These are phyloP conservation scores for Gnatocerus cornutus DNA, from an alignment of 2,888 invertebrate genomes.

Conservation along the genomic window DNA sequence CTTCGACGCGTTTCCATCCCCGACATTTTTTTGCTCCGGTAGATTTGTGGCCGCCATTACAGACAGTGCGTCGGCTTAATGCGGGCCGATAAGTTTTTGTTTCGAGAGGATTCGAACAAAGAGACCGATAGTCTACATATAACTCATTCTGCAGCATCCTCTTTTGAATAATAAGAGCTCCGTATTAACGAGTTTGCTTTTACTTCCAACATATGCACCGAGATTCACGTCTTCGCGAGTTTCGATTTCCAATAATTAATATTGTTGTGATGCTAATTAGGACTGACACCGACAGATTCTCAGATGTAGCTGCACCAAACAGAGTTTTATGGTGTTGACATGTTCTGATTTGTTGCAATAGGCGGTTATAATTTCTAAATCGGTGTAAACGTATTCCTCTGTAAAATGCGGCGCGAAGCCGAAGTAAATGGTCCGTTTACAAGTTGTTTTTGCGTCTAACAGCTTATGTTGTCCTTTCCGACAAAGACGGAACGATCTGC, in stretches of 20 bases:
- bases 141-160: background rate
- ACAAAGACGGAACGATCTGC: constrained; percentile 54
- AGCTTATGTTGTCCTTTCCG: constrained; percentile 59
- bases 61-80: constrained; percentile 36
- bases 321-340: too few species aligned
- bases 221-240: too few species aligned
- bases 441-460: constrained; percentile 62
- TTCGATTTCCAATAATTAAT: too few species aligned
- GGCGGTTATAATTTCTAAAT: constrained; percentile 14
- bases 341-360: background rate
- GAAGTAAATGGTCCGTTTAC: constrained; percentile 63
- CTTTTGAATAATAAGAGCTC: too few species aligned
- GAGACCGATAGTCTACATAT: background rate
- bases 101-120: background rate
- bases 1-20: constrained; percentile 40
- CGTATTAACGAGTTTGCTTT: too few species aligned
- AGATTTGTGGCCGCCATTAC: constrained; percentile 45
- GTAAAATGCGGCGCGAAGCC: constrained; percentile 58
- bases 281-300: too few species aligned
- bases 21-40: constrained; percentile 30
- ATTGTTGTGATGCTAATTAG: too few species aligned
- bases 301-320: too few species aligned
- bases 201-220: too few species aligned
- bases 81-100: constrained; percentile 35
- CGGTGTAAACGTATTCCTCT: constrained; percentile 45